Evolutionary conservation across 2,888 invertebrate species (phyloP), one percentile per base, ranked within the genome.

Genomic region (Caenorhabditis virilis): DNA sequence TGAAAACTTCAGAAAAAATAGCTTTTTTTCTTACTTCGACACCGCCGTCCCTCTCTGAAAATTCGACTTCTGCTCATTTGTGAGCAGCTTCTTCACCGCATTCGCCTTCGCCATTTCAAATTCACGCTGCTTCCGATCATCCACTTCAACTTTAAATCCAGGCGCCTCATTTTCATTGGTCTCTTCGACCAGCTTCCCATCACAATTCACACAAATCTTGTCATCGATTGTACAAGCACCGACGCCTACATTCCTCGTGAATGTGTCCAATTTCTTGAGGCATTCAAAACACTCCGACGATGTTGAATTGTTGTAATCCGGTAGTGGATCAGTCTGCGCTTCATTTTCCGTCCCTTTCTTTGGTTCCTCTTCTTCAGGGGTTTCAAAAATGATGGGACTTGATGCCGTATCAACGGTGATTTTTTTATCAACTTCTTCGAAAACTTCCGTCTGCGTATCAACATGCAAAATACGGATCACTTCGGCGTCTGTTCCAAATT

Each of bases 31-130:
- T 26, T 25, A 69, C 57, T 63, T 65, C 13, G 72, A 74, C 2
- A 55, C 48, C 2, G 51, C 51, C 2, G 65, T 63, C n/a, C 72
- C 70, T 1, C 78, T 53, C 15, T 62, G 62, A 42, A 77, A 78
- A 20, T 62, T 61, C 26, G 56, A 53, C 35, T 70, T 68, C 22
- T 76, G 65, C 26, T 79, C 74, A 27, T 74, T 74, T 2, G 80
- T 80, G 11, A 82, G 58, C 27, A 83, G 45, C 45, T 82, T 82
- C 39, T 82, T 77, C 4, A 79, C 69, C 0, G 83, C 83, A 7
- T 78, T 79, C 5, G 79, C 72, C 16, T 70, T 62, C 9, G 65
- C 57, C 3, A 66, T 55, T n/a, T 72, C 74, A 33, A 70, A 57
- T 1, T 67, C 59, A 30, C 66, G 62, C 35, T 64, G 65, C 26